These are phyloP conservation scores for Triops longicaudatus DNA, from an alignment of 1,140 invertebrate species.

Conservation along the genomic window DNA sequence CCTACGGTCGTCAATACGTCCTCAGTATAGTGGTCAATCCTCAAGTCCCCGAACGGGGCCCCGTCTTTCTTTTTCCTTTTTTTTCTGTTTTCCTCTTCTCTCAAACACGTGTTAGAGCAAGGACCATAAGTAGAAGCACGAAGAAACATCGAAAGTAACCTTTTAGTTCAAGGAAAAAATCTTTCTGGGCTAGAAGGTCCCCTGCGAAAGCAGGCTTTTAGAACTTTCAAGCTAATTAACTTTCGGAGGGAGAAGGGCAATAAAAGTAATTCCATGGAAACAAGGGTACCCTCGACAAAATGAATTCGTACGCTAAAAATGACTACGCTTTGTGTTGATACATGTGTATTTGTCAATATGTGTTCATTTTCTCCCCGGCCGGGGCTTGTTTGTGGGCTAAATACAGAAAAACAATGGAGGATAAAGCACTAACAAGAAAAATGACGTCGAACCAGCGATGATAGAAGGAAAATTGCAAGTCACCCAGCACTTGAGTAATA, in stretches of 20 bases:
- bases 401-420: constrained; percentile 92
- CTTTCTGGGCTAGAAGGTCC: neutral
- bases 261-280: neutral
- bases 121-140: neutral
- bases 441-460: constrained; percentile 99
- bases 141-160: neutral
- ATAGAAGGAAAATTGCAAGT: constrained; percentile 98
- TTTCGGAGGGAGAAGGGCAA: neutral
- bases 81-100: neutral
- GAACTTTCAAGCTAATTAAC: neutral
- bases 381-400: constrained; percentile 78
- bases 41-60: neutral
- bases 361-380: constrained; percentile 24
- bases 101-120: neutral
- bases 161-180: neutral
- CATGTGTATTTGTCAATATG: constrained; percentile 21
- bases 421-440: constrained; percentile 92
- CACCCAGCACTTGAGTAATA: constrained; percentile 94
- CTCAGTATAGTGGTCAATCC: neutral
- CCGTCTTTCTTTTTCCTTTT: neutral
- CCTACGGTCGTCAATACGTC: neutral
- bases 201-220: neutral
- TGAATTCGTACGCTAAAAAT: neutral
- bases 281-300: too few relatives aligned
- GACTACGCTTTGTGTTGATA: neutral